A percentile compares a stretch with the other conserved stretches of the same genome.
phyloP scores from a whole-genome alignment of 2,797 vertebrate species.

The Spinus olivaceus region DNA sequence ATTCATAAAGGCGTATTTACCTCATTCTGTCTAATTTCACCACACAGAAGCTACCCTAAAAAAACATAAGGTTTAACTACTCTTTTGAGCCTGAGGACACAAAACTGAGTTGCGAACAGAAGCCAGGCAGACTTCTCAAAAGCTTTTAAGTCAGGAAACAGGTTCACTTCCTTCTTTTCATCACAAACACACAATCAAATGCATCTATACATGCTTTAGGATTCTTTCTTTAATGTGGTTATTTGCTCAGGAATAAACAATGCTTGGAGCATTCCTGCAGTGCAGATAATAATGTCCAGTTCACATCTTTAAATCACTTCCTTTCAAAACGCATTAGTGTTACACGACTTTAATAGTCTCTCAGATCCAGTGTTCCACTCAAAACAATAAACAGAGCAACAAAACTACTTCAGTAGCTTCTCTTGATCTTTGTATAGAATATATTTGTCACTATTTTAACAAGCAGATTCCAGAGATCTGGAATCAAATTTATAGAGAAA shows the following conservation, averaged over 20 bases:
- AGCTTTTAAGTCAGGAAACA: constrained; percentile 36
- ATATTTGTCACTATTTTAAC: neutral
- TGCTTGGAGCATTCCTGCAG: neutral
- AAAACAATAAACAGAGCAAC: constrained; percentile 19
- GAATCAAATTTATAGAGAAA: neutral
- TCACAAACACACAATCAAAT: neutral
- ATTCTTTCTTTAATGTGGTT: constrained; percentile 24
- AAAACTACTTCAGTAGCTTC: neutral
- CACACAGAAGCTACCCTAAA: neutral
- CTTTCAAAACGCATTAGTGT: neutral
- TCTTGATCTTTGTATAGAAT: neutral
- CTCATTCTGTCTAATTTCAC: neutral
- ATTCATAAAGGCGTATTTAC: neutral
- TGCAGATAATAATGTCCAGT: constrained; percentile 4
- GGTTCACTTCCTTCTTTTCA: constrained; percentile 30
- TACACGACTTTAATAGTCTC: neutral
- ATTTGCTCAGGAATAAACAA: constrained; percentile 14
- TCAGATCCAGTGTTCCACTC: neutral
- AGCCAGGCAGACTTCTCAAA: neutral
- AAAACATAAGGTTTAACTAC: neutral
- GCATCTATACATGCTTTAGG: neutral
- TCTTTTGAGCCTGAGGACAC: neutral
- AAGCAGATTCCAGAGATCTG: neutral
- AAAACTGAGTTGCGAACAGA: neutral
- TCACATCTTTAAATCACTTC: constrained; percentile 33